phyloP scores from a whole-genome alignment of 2,113 vertebrate genomes.

The Platichthys stellatus region DNA sequence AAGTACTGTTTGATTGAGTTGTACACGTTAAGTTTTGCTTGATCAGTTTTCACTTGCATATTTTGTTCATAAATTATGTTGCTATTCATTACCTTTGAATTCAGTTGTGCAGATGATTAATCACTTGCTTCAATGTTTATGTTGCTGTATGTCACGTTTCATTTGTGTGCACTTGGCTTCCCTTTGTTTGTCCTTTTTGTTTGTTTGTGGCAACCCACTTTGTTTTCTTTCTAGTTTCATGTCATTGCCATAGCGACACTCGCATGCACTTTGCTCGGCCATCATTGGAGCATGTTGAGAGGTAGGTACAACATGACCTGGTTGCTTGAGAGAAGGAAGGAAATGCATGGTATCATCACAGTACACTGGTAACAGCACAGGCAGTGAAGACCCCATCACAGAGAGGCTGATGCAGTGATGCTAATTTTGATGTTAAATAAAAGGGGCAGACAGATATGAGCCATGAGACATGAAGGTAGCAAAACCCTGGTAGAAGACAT shows the following conservation, averaged over 20 bases:
- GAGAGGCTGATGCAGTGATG: background rate
- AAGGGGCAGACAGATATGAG: background rate
- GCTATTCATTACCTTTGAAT: conserved; percentile 70
- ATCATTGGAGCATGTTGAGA: conserved; percentile 78
- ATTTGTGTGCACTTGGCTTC: conserved; percentile 68
- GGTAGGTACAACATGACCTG: conserved; percentile 76
- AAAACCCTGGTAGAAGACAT: background rate
- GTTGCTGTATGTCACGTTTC: conserved; percentile 65
- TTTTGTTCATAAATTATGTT: conserved; percentile 69
- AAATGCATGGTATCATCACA: background rate
- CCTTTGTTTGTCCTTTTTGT: conserved; percentile 47
- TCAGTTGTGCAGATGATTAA: conserved; percentile 70
- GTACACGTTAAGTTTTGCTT: conserved; percentile 64
- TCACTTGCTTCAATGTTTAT: conserved; percentile 77
- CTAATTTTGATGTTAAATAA: background rate
- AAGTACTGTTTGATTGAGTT: conserved; percentile 44
- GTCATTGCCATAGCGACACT: conserved; percentile 84
- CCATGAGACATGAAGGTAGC: background rate
- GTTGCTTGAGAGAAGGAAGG: conserved; percentile 44
- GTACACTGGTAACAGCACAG: background rate
- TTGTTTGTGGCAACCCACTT: conserved; percentile 77
- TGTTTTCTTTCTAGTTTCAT: conserved; percentile 84
- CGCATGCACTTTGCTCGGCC: conserved; percentile 83
- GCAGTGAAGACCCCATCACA: background rate
- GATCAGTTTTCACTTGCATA: conserved; percentile 61